Evolutionary conservation across 1,140 invertebrate species (phyloP), one percentile per base, ranked within the genome.

Genomic region (Aphidius gifuensis): DNA sequence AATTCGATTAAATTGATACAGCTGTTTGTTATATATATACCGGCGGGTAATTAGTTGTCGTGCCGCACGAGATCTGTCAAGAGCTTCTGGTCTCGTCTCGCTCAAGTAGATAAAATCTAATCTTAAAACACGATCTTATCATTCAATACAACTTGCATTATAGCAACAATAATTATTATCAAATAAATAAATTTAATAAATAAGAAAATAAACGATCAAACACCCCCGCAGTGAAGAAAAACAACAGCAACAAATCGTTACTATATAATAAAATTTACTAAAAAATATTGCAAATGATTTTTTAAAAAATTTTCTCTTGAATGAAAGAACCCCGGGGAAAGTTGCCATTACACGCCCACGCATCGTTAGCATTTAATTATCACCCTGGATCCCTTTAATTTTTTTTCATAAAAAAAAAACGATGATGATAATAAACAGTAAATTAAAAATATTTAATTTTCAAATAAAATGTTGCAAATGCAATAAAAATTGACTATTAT

Each of bases 1-100:
- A 71, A 73, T 74, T 75, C 69, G 65, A 71, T 75, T 71, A 73
- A 76, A 78, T 78, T 76, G 71, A 72, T 72, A 64, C 57, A 66
- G 60, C 66, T 65, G 55, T 46, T 57, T 21, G 43, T 53, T 53
- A 2, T 55, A 32, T 32, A 32, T 32, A 40, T 43, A 55, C 5
- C 50, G 58, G 45, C 40, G 63, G 23, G 55, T 65, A 74, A 74
- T 74, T 73, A 73, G 66, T 66, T 62, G 60, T 48, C 60, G 54
- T 49, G 45, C 60, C 44, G 45, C 45, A 58, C 43, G 55, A 32
- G 23, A 58, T 47, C 45, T 46, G 53, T 55, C 53, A 53, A 39
- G n/a, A 32, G 4, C 23, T 32, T 32, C 23, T 32, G 23, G 23
- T 32, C 23, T 32, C 23, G 23, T 32, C 23, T 32, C 23, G 5